Evolutionary conservation across 2,113 vertebrate species (phyloP).

Genomic region (Ceyx margarethae): DNA sequence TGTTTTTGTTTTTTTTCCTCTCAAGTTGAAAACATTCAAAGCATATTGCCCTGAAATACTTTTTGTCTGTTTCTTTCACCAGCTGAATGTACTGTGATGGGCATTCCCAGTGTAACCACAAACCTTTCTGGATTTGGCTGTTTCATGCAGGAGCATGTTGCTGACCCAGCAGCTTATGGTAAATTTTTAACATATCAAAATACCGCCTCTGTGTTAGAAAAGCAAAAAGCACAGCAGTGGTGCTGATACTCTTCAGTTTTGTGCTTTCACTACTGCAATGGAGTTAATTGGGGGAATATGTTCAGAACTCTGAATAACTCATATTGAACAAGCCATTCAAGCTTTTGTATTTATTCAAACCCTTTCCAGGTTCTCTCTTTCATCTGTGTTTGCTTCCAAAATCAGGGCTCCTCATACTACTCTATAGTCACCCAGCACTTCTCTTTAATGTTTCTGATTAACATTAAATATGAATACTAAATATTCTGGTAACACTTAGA

Average conservation of each 20-base stretch:
- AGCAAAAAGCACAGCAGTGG: neutral
- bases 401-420: neutral
- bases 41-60: neutral
- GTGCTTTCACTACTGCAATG: neutral
- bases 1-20: neutral
- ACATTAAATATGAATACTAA: too few relatives aligned
- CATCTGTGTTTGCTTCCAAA: neutral
- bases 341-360: neutral
- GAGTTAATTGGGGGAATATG: neutral
- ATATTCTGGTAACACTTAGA: neutral
- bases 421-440: neutral
- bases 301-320: neutral
- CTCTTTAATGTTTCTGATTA: neutral
- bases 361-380: neutral
- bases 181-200: neutral
- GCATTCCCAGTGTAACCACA: constrained; percentile 96
- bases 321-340: neutral
- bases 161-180: constrained; percentile 94
- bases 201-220: neutral
- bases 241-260: neutral
- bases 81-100: constrained; percentile 98
- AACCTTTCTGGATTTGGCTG: constrained; percentile 98
- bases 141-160: constrained; percentile 95
- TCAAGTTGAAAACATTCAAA: neutral
- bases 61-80: constrained; percentile 41